Evolutionary conservation across 2,113 vertebrate genomes (phyloP).

Genomic region (Xenotilapia leptura): DNA sequence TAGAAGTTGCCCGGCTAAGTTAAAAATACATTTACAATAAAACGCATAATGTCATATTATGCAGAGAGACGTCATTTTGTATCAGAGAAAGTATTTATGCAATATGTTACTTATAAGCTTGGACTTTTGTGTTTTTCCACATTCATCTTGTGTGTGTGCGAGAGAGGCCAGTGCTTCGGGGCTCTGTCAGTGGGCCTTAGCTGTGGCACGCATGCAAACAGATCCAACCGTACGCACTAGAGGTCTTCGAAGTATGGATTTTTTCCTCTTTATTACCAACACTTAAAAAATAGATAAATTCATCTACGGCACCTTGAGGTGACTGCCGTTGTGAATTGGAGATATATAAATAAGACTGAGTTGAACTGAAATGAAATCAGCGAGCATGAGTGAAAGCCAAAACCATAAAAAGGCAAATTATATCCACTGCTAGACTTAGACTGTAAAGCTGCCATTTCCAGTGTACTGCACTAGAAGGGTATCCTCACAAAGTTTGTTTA

Average conservation of each 20-base stretch:
- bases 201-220: neutral
- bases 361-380: neutral
- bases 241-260: neutral
- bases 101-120: neutral
- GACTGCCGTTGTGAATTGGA: neutral
- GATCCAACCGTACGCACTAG: neutral
- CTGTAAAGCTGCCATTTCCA: neutral
- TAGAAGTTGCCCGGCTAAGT: neutral
- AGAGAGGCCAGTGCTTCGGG: neutral
- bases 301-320: neutral
- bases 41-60: neutral
- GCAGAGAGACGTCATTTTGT: neutral
- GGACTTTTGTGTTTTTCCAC: neutral
- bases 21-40: constrained; percentile 18
- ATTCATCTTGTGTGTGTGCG: neutral
- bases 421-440: neutral
- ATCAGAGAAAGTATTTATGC: neutral
- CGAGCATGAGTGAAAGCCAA: neutral
- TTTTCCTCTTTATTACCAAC: neutral
- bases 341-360: neutral
- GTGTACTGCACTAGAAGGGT: neutral
- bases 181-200: constrained; percentile 2
- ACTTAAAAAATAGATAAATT: neutral
- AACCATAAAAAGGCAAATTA: constrained; percentile 1
- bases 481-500: neutral